Evolutionary conservation across 2,113 vertebrate genomes (phyloP).

Genomic region (Castor canadensis): DNA sequence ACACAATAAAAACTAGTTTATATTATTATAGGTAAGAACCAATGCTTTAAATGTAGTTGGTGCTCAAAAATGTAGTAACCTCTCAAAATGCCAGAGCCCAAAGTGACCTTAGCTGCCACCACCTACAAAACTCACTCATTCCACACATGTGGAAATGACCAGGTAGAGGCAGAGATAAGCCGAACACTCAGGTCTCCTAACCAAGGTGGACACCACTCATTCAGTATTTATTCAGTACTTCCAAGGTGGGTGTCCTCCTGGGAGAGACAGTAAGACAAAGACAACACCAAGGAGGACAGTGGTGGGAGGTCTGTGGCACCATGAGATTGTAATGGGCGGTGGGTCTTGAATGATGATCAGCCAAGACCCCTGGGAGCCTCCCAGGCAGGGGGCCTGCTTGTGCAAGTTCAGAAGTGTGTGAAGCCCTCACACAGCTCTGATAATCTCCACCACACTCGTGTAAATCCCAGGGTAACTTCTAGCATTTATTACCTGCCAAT

Average conservation of each 20-base stretch:
- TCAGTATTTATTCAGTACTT: fast-evolving
- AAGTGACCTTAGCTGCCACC: not conserved
- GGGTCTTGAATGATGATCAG: not conserved
- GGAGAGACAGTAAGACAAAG: not conserved
- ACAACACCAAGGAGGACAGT: fast-evolving
- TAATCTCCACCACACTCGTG: no score
- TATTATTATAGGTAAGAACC: not conserved
- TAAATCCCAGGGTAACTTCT: not conserved
- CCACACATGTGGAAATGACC: not conserved
- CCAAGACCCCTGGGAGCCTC: not conserved
- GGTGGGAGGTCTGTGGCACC: fast-evolving
- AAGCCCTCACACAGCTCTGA: not conserved
- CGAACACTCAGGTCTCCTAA: fast-evolving
- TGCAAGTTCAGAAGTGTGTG: fast-evolving
- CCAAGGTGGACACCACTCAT: fast-evolving
- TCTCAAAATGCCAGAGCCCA: not conserved
- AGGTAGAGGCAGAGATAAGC: not conserved
- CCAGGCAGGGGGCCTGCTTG: fast-evolving
- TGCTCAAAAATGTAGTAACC: not conserved
- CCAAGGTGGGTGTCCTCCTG: fast-evolving
- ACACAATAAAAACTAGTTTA: not conserved
- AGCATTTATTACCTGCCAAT: not conserved
- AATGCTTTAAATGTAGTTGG: not conserved
- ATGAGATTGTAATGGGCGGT: fast-evolving
- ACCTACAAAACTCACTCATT: fast-evolving